Conservation (phyloP, 2,797 vertebrate genomes). For the Anas georgica region DNA sequence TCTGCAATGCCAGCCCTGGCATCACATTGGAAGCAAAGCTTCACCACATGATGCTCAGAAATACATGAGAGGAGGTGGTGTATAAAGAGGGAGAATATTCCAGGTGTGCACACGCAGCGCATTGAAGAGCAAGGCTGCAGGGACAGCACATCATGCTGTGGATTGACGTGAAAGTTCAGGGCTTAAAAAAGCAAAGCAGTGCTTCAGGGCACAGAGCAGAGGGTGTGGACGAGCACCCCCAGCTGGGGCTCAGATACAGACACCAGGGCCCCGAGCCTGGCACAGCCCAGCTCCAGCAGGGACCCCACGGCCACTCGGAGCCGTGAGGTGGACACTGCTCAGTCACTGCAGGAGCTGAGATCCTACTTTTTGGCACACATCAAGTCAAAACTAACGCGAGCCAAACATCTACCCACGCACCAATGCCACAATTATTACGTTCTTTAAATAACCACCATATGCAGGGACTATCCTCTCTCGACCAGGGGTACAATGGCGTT, state of each 20-base stretch:
- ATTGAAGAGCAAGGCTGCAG: neutral
- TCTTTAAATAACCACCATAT: neutral
- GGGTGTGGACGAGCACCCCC: neutral
- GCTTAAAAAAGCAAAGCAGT: rapidly evolving
- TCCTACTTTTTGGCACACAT: neutral
- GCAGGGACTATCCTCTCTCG: neutral
- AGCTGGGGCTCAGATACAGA: neutral
- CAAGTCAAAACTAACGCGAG: neutral
- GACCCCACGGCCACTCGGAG: neutral
- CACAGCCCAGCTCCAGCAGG: neutral
- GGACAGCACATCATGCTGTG: rapidly evolving
- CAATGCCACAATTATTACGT: neutral
- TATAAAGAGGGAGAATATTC: neutral
- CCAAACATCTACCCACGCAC: neutral
- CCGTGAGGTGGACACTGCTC: rapidly evolving
- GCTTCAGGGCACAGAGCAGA: neutral
- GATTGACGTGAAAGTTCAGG: rapidly evolving
- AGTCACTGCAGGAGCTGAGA: neutral
- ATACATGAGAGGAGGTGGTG: neutral
- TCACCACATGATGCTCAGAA: neutral
- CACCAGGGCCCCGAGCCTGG: neutral
- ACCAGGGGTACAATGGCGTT: neutral
- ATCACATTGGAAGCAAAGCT: neutral
- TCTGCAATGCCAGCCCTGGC: neutral
- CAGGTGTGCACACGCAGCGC: rapidly evolving